These are phyloP conservation scores for Orientallactaga sibirica DNA, from an alignment of 2,797 vertebrate species.

Conservation along the genomic window DNA sequence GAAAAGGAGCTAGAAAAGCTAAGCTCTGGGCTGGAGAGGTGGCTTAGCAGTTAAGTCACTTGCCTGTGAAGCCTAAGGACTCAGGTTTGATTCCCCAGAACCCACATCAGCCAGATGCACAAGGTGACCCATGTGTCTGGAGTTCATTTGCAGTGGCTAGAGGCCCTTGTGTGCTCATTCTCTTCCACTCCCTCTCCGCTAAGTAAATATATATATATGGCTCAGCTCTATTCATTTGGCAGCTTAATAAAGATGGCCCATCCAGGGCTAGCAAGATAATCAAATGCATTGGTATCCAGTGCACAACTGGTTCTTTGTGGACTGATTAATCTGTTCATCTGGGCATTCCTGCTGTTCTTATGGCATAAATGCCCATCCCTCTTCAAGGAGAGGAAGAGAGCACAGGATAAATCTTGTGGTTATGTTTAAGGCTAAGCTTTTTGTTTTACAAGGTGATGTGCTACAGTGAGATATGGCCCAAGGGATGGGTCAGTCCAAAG, in stretches of 20 bases:
- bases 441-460: background rate
- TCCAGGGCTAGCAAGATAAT: conserved; percentile 15
- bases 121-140: too few relatives aligned
- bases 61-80: background rate
- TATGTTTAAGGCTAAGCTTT: background rate
- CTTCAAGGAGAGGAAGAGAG: conserved; percentile 19
- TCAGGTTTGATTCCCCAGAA: too few relatives aligned
- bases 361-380: background rate
- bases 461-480: background rate
- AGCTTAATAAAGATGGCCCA: conserved; percentile 47
- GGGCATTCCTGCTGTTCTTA: background rate
- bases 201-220: too few relatives aligned
- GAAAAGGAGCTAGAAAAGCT: background rate
- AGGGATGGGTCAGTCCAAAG: background rate
- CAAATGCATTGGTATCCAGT: background rate
- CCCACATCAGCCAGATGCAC: too few relatives aligned
- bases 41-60: too few relatives aligned
- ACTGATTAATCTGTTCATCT: fast-evolving
- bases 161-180: too few relatives aligned
- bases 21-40: background rate
- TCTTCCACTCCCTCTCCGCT: too few relatives aligned
- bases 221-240: background rate
- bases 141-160: too few relatives aligned
- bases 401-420: background rate
- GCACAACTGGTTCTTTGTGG: background rate